Conservation (phyloP, 2,113 vertebrate species). For the Malurus cyaneus region DNA sequence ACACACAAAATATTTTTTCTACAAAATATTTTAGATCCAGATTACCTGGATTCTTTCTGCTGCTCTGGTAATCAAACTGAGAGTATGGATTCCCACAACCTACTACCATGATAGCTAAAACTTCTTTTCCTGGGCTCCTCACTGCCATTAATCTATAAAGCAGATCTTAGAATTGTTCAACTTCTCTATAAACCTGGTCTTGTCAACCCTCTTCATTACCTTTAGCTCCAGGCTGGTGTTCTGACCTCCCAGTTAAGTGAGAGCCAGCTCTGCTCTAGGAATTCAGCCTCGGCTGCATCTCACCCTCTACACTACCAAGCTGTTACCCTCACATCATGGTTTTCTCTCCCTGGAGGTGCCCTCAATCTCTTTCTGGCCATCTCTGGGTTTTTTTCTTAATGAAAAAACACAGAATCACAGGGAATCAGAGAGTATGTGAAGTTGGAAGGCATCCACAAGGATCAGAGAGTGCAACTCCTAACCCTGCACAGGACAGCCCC, state of each 20-base stretch:
- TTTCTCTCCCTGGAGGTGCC: background rate
- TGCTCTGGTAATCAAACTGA: background rate
- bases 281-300: background rate
- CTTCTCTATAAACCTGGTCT: background rate
- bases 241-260: background rate
- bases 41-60: background rate
- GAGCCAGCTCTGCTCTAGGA: background rate
- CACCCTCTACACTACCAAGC: background rate
- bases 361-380: background rate
- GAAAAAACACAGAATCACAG: background rate
- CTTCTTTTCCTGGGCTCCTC: background rate
- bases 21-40: background rate
- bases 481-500: background rate
- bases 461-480: fast-evolving
- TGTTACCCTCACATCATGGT: fast-evolving
- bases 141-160: background rate
- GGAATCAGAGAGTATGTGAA: background rate
- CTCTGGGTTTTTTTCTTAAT: background rate
- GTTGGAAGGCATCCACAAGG: background rate
- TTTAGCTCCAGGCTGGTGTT: background rate
- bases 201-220: background rate
- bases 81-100: background rate
- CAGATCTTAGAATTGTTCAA: background rate
- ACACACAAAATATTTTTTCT: background rate
- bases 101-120: background rate